These are phyloP conservation scores for Napeogenes inachia DNA, from an alignment of 2,888 invertebrate species.

Conservation along the genomic window DNA sequence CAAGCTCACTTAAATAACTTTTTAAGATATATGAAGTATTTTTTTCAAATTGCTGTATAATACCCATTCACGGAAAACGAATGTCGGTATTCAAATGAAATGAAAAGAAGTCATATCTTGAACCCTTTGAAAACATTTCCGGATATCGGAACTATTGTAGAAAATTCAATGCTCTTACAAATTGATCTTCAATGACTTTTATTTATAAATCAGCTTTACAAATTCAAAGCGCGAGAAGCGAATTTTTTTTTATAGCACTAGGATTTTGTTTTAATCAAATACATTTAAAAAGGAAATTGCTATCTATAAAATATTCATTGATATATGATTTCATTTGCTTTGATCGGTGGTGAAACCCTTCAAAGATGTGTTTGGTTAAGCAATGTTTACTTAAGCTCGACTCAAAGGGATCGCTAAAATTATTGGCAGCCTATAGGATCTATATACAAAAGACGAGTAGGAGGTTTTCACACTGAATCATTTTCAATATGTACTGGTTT, in stretches of 20 bases:
- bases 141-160: constrained; percentile 7
- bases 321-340: constrained; percentile 1
- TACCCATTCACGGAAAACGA: not conserved
- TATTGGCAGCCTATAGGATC: constrained; percentile 2
- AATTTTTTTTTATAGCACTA: not conserved
- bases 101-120: constrained; percentile 5
- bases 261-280: not conserved
- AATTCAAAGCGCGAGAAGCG: not conserved
- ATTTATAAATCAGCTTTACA: not conserved
- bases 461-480: not conserved
- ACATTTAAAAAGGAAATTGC: no score
- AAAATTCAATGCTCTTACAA: not conserved
- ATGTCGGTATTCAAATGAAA: not conserved
- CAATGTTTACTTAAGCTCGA: not conserved
- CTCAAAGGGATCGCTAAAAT: constrained; percentile 3
- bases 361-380: not conserved
- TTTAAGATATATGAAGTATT: not conserved
- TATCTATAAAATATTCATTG: not conserved
- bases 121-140: not conserved
- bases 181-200: not conserved
- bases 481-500: no score
- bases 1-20: no score
- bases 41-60: not conserved
- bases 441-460: not conserved
- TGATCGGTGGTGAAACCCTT: constrained; percentile 1